phyloP scores from a whole-genome alignment of 2,797 vertebrate species.

The Halcyon chelicuti region DNA sequence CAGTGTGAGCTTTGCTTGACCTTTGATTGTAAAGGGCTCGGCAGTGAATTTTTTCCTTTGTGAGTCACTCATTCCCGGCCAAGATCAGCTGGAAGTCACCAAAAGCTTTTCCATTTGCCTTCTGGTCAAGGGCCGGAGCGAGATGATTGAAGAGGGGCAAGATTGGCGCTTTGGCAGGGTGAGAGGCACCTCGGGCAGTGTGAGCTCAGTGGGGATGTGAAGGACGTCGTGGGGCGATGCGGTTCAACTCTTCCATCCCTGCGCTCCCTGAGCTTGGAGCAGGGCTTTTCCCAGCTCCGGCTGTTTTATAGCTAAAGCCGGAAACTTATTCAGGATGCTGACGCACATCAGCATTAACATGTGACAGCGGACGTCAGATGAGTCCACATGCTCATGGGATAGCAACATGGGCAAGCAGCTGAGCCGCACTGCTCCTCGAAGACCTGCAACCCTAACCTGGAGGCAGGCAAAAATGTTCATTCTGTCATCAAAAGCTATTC shows the following conservation, averaged over 20 bases:
- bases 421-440: not conserved
- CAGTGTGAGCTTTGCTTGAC: constrained; percentile 1
- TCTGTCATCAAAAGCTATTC: not conserved
- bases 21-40: not conserved
- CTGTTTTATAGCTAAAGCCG: not conserved
- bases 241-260: not conserved
- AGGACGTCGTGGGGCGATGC: not conserved
- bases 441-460: not conserved
- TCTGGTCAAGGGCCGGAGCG: not conserved
- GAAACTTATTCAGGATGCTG: not conserved
- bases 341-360: rapidly evolving
- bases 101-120: constrained; percentile 28
- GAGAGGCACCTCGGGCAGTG: not conserved
- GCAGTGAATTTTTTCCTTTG: constrained; percentile 44
- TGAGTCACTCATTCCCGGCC: constrained; percentile 27
- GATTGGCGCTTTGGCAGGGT: not conserved
- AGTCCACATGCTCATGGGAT: not conserved
- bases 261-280: not conserved
- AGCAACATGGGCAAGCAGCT: not conserved
- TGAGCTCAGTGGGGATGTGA: not conserved
- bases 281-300: not conserved
- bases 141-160: not conserved
- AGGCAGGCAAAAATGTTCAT: not conserved
- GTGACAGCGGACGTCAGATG: not conserved
- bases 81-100: constrained; percentile 53